Evolutionary conservation across 2,888 invertebrate genomes (phyloP).

Genomic region (Strigamia maritima): DNA sequence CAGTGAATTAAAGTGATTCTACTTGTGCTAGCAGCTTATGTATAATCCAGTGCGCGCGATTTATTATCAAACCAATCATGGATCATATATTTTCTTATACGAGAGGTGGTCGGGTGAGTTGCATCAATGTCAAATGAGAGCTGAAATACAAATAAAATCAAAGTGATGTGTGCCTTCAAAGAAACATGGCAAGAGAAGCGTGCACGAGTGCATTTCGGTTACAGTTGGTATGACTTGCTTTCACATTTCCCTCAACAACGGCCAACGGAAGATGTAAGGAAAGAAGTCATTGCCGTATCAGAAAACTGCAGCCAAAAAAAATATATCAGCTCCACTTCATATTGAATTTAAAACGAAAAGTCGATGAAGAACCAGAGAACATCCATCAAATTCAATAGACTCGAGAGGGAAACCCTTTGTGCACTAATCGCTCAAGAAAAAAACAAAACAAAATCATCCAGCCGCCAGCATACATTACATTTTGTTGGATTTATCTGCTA

Average conservation of each 20-base stretch:
- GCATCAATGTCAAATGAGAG: constrained; percentile 21
- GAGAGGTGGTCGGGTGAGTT: neutral
- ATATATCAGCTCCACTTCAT: neutral
- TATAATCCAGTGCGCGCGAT: neutral
- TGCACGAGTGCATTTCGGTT: constrained; percentile 34
- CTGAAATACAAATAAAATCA: constrained; percentile 25
- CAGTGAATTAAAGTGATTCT: neutral
- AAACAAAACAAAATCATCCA: no score
- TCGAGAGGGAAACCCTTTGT: neutral
- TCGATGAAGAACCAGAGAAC: neutral
- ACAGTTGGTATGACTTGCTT: constrained; percentile 32
- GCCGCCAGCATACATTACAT: no score
- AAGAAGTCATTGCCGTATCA: constrained; percentile 30
- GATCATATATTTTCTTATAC: neutral
- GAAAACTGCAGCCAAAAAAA: constrained; percentile 14
- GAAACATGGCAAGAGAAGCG: constrained; percentile 34
- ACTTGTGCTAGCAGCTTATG: neutral
- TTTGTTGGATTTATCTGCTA: no score
- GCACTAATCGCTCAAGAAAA: neutral
- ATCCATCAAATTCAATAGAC: constrained; percentile 25
- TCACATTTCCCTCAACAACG: constrained; percentile 31
- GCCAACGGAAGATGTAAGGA: constrained; percentile 34
- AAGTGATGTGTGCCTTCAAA: constrained; percentile 30
- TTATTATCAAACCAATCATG: constrained; percentile 3
- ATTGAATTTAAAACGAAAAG: constrained; percentile 30